phyloP scores from a whole-genome alignment of 1,140 invertebrate genomes.

The Berghia stephanieae region DNA sequence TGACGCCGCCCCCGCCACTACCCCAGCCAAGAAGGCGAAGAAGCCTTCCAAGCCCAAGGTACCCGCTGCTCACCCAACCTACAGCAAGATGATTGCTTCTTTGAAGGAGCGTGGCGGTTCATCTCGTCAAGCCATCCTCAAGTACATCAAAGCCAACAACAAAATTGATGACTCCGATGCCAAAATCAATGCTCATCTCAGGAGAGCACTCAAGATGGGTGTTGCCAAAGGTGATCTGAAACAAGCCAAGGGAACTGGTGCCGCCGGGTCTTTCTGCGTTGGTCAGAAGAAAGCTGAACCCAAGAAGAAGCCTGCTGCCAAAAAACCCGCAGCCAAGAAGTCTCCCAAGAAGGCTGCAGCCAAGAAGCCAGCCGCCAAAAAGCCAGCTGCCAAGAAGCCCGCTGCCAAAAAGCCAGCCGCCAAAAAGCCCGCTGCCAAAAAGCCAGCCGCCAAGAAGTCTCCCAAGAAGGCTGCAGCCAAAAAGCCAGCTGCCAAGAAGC shows the following conservation, averaged over 20 bases:
- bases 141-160: slow-evolving; percentile 63
- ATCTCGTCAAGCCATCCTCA: slow-evolving; percentile 61
- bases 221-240: slow-evolving; percentile 53
- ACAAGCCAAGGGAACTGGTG: slow-evolving; percentile 61
- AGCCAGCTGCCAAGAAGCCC: no score
- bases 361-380: no score
- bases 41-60: slow-evolving; percentile 52
- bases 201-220: slow-evolving; percentile 51
- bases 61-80: slow-evolving; percentile 48
- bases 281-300: slow-evolving; percentile 41
- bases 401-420: no score
- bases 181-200: slow-evolving; percentile 53
- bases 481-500: no score
- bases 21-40: slow-evolving; percentile 42
- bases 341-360: no score
- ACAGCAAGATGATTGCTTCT: slow-evolving; percentile 48
- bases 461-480: no score
- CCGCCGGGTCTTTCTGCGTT: slow-evolving; percentile 63
- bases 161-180: slow-evolving; percentile 57
- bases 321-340: no score
- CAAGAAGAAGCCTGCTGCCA: slow-evolving; percentile 31
- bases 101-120: slow-evolving; percentile 57
- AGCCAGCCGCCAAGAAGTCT: no score
- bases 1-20: slow-evolving; percentile 33
- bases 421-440: no score